A percentile compares a stretch with the other conserved stretches of the same genome.
Evolutionary conservation across 1,140 invertebrate species (phyloP).

Genomic region (Drosophila fuyamai): DNA sequence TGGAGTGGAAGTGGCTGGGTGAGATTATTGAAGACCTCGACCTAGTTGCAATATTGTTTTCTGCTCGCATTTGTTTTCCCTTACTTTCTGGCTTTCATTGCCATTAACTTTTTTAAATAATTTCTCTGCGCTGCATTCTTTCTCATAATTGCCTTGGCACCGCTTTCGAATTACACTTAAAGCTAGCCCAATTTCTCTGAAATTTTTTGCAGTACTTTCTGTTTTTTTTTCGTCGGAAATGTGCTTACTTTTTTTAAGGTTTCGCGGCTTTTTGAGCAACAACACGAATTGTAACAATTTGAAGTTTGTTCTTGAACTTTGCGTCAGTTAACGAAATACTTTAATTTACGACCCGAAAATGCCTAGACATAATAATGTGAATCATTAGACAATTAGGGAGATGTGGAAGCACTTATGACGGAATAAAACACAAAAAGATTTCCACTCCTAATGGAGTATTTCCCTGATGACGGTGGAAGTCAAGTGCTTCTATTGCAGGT

Average conservation of each 20-base stretch:
- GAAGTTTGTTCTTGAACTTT: constrained; percentile 24
- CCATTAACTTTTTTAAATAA: constrained; percentile 26
- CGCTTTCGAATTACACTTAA: constrained; percentile 22
- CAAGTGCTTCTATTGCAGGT: constrained; percentile 1
- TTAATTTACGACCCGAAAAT: constrained; percentile 16
- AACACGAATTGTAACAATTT: constrained; percentile 6
- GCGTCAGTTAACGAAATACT: constrained; percentile 9
- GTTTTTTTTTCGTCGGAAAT: constrained; percentile 6
- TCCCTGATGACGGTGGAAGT: constrained; percentile 8
- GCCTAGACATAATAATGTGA: constrained; percentile 5
- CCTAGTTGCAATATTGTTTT: constrained; percentile 22
- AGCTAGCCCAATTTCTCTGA: constrained; percentile 34
- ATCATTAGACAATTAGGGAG: constrained; percentile 22
- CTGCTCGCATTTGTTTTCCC: constrained; percentile 17
- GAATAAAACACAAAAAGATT: constrained; percentile 21
- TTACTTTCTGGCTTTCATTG: constrained; percentile 23
- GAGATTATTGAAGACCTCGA: constrained; percentile 35
- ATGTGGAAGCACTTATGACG: constrained; percentile 12
- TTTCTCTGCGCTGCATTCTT: constrained; percentile 25
- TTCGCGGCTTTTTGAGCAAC: neutral
- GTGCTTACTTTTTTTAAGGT: constrained; percentile 26
- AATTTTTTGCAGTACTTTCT: constrained; percentile 8
- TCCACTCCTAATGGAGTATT: constrained; percentile 40
- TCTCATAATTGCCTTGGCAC: constrained; percentile 43
- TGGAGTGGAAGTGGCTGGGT: neutral